These are phyloP conservation scores for Bombycilla garrulus DNA, from an alignment of 2,113 vertebrate species.

Conservation along the genomic window DNA sequence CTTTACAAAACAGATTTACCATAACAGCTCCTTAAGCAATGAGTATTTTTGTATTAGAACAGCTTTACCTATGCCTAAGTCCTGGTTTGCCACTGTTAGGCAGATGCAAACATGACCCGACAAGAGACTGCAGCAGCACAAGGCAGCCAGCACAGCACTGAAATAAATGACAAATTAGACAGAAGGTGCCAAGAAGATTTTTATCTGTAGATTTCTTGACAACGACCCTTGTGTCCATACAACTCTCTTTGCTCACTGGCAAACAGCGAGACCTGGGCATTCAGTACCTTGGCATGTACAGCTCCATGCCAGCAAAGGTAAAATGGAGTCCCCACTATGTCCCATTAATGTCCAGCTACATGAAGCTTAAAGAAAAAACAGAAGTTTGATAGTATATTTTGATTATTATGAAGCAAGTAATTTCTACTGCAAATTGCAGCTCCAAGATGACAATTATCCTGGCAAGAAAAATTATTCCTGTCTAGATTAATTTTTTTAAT, in stretches of 20 bases:
- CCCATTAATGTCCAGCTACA: not conserved
- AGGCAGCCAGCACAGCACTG: not conserved
- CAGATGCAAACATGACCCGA: not conserved
- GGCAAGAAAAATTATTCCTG: not conserved
- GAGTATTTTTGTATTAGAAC: not conserved
- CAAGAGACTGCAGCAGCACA: not conserved
- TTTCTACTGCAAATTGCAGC: conserved; percentile 8
- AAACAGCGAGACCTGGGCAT: not conserved
- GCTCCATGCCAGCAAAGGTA: not conserved
- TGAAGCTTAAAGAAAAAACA: not conserved
- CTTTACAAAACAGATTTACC: not conserved
- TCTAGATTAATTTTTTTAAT: not conserved
- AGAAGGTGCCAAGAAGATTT: not conserved
- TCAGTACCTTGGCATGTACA: not conserved
- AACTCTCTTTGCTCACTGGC: not conserved
- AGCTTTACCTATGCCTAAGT: not conserved
- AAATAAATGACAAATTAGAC: not conserved
- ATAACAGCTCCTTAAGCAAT: not conserved
- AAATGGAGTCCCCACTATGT: not conserved
- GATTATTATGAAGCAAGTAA: not conserved
- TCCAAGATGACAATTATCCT: not conserved
- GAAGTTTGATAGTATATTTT: not conserved
- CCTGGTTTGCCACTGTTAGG: not conserved
- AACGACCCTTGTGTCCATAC: not conserved
- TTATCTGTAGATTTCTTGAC: not conserved